Evolutionary conservation across 2,888 invertebrate genomes (phyloP).

Genomic region (Drosophila ochracea): DNA sequence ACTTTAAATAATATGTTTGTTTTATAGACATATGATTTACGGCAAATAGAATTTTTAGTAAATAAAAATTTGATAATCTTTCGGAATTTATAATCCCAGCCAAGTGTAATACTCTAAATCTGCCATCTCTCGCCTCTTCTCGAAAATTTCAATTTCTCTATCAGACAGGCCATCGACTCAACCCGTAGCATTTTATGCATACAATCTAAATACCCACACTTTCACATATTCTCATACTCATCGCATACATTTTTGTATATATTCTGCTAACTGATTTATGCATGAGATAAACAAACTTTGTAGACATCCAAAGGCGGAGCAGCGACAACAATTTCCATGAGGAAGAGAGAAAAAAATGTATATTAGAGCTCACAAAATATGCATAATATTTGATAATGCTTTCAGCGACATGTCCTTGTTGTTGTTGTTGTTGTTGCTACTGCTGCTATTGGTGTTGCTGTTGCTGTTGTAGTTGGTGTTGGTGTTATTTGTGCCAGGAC

Average conservation of each 20-base stretch:
- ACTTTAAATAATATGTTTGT: neutral
- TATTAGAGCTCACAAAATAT: conserved; percentile 75
- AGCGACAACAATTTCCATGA: conserved; percentile 49
- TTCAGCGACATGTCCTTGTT: conserved; percentile 73
- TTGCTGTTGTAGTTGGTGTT: conserved; percentile 23
- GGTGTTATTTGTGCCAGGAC: conserved; percentile 46
- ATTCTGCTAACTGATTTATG: conserved; percentile 74
- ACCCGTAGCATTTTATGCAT: conserved; percentile 31
- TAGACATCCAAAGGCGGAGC: conserved; percentile 67
- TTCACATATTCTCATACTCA: conserved; percentile 23
- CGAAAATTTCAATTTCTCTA: conserved; percentile 58
- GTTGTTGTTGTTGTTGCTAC: conserved; percentile 19
- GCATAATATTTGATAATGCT: conserved; percentile 81
- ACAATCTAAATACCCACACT: conserved; percentile 41
- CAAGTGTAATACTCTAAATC: conserved; percentile 9
- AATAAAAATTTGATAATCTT: conserved; percentile 28
- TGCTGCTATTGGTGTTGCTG: conserved; percentile 25
- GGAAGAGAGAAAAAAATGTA: conserved; percentile 43
- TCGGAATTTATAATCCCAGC: conserved; percentile 16
- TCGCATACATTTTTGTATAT: conserved; percentile 63
- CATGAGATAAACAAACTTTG: conserved; percentile 79
- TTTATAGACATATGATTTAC: neutral
- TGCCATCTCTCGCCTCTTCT: neutral
- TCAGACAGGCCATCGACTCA: conserved; percentile 43
- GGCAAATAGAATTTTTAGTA: neutral